Conservation (phyloP, 2,113 vertebrate genomes). For the Menidia beryllina region DNA sequence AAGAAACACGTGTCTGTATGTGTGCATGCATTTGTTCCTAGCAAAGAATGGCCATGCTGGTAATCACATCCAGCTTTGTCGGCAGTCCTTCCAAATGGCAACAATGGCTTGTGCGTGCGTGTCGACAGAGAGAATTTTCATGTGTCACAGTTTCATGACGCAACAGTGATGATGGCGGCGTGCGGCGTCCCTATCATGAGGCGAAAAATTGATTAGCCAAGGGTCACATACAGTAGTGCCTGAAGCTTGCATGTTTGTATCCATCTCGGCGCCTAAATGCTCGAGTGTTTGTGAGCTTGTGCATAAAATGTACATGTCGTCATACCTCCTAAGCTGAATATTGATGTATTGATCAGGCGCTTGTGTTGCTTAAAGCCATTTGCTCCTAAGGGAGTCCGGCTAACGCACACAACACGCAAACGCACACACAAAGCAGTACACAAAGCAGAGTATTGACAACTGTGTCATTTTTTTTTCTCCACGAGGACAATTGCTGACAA, state of each 20-base stretch:
- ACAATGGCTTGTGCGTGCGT: conserved; percentile 42
- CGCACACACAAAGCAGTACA: conserved; percentile 38
- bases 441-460: conserved; percentile 75
- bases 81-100: conserved; percentile 61
- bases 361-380: conserved; percentile 83
- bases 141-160: conserved; percentile 69
- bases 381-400: conserved; percentile 74
- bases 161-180: conserved; percentile 68
- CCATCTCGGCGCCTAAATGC: conserved; percentile 18
- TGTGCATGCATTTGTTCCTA: conserved; percentile 37
- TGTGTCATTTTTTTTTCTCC: conserved; percentile 79
- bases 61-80: conserved; percentile 71
- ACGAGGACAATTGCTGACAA: conserved; percentile 74
- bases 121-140: conserved; percentile 34
- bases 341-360: conserved; percentile 84
- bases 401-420: conserved; percentile 48
- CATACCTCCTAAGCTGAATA: conserved; percentile 84
- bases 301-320: conserved; percentile 66
- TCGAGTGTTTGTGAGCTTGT: conserved; percentile 38
- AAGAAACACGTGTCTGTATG: conserved; percentile 25
- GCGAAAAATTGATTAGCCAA: conserved; percentile 79
- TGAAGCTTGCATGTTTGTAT: conserved; percentile 46
- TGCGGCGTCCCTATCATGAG: conserved; percentile 78
- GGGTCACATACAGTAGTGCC: conserved; percentile 72
- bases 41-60: conserved; percentile 59